Conservation (phyloP, 2,888 invertebrate genomes). For the Fabriciana adippe region DNA sequence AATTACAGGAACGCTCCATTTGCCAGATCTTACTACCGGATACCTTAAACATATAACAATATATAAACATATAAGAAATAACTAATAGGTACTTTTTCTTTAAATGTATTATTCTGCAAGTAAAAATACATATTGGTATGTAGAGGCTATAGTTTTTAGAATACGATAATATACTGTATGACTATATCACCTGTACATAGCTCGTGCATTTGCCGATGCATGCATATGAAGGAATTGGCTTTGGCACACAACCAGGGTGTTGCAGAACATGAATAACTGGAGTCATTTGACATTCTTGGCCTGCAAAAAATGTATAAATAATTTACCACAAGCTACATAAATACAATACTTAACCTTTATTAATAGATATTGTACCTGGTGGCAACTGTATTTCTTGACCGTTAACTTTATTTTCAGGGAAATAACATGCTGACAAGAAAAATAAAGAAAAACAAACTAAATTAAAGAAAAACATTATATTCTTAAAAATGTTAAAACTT, state of each 20-base stretch:
- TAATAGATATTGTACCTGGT: constrained; percentile 55
- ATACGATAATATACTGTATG: background rate
- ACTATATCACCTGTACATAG: constrained; percentile 90
- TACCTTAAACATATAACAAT: constrained; percentile 81
- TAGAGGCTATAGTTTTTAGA: too few relatives aligned
- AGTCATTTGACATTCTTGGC: constrained; percentile 94
- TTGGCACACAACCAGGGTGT: constrained; percentile 95
- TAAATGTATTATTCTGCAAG: background rate
- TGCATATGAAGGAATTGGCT: constrained; percentile 96
- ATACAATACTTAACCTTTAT: background rate
- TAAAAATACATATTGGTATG: background rate
- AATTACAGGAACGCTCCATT: constrained; percentile 97
- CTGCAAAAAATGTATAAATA: constrained; percentile 47
- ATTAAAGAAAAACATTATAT: constrained; percentile 48
- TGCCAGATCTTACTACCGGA: constrained; percentile 98
- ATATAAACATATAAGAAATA: background rate
- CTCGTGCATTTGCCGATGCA: constrained; percentile 95
- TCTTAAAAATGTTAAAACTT: background rate
- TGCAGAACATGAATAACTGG: constrained; percentile 95
- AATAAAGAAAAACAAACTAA: constrained; percentile 47
- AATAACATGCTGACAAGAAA: constrained; percentile 49
- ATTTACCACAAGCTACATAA: background rate
- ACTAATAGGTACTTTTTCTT: background rate
- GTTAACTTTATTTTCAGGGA: constrained; percentile 53
- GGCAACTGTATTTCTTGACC: constrained; percentile 65